Evolutionary conservation across 2,113 vertebrate genomes (phyloP), one percentile per base, ranked within the genome.

Genomic region (Semicossyphus pulcher): DNA sequence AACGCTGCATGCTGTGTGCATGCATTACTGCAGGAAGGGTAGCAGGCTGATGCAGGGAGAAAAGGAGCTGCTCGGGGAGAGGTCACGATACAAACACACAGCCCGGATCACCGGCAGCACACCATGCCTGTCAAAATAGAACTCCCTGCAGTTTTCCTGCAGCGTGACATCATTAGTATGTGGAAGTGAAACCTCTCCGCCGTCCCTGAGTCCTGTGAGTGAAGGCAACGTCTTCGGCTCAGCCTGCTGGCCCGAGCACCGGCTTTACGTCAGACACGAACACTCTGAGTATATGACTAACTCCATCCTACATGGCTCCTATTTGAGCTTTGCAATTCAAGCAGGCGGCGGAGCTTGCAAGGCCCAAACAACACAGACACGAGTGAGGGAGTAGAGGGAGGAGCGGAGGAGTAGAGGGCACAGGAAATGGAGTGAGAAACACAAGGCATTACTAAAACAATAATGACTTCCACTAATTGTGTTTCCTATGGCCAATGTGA

Each of bases 391-490:
- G 28, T 5, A 56, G 48, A 67, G 42, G 68, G 45, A 44, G 25
- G 44, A 73, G 66, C 63, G 76, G 68, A 71, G 78, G 71, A 68
- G 49, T 41, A 20, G 60, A 74, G 42, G 80, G 78, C 62, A 41
- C 73, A 34, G 72, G 81, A 45, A 86, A 85, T 72, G 75, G 71
- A 86, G 71, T 69, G 68, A 84, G 74, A 81, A 83, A 78, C 70
- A 64, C 57, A 31, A 34, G 39, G 73, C 86, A 73, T 59, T 45
- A 56, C 77, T 76, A 72, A 83, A 89, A 90, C 85, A 89, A 90
- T 85, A 86, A 91, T 86, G 84, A 90, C 89, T 91, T 86, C 88
- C 83, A 80, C 86, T 92, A 88, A 92, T 92, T 92, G 84, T 90
- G 88, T 91, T 90, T 92, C 90, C 84, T 80, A 54, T 91, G 86